Conservation (phyloP, 2,888 invertebrate genomes). For the Netelia inedita region DNA sequence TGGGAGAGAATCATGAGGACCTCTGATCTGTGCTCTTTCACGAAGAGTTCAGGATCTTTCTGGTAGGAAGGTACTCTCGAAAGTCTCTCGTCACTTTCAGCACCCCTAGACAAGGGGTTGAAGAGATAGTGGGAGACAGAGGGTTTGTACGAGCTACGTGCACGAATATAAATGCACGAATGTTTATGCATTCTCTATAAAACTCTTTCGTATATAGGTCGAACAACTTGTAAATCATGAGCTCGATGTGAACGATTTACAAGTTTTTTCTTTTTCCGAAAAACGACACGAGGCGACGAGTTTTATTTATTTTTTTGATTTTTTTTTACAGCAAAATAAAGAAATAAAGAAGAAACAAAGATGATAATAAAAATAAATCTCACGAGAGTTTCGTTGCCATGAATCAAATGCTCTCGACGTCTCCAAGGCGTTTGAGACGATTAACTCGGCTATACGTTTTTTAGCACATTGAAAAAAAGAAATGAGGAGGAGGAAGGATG, state of each 20-base stretch:
- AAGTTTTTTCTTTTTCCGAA: constrained; percentile 38
- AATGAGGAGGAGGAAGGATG: not conserved
- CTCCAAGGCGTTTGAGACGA: constrained; percentile 20
- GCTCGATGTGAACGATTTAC: constrained; percentile 28
- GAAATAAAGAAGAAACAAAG: not conserved
- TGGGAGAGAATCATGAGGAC: not conserved
- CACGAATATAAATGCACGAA: too few relatives aligned
- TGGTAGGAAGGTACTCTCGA: constrained; percentile 37
- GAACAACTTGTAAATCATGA: constrained; percentile 9
- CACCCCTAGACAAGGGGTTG: not conserved
- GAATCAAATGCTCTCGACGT: constrained; percentile 50
- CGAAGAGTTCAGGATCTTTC: constrained; percentile 28
- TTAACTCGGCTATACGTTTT: constrained; percentile 36
- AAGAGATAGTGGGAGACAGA: too few relatives aligned
- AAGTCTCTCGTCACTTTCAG: constrained; percentile 38
- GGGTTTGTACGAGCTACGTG: too few relatives aligned
- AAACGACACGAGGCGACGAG: constrained; percentile 15
- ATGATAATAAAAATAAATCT: constrained; percentile 7
- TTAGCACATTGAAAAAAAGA: constrained; percentile 5
- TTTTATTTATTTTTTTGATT: constrained; percentile 9
- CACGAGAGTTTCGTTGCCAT: constrained; percentile 22
- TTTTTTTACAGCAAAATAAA: too few relatives aligned
- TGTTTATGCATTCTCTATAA: not conserved
- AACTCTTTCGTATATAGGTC: not conserved
- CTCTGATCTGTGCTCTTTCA: constrained; percentile 14